Evolutionary conservation across 2,113 vertebrate genomes (phyloP).

Genomic region (Psettodes erumei): DNA sequence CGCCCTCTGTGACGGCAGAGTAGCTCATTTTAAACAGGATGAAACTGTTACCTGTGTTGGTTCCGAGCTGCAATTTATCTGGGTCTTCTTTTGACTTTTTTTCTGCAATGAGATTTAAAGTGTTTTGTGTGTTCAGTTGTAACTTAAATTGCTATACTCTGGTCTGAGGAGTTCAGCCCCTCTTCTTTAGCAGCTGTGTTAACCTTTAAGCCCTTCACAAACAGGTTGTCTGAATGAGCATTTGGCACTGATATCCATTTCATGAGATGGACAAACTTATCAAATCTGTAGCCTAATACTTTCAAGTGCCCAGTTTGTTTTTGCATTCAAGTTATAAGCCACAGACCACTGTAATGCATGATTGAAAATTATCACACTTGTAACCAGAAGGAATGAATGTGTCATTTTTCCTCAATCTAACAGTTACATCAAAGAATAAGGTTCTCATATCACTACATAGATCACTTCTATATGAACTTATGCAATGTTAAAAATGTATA

Average conservation of each 20-base stretch:
- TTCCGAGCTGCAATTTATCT: conserved; percentile 34
- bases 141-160: conserved; percentile 40
- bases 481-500: conserved; percentile 79
- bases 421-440: conserved; percentile 57
- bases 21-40: conserved; percentile 30
- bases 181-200: conserved; percentile 39
- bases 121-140: conserved; percentile 47
- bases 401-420: conserved; percentile 64
- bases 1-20: conserved; percentile 21
- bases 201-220: conserved; percentile 46
- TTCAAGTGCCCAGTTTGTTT: conserved; percentile 77
- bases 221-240: conserved; percentile 37
- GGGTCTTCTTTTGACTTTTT: conserved; percentile 31
- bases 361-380: conserved; percentile 65
- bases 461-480: conserved; percentile 78
- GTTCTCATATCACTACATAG: conserved; percentile 75
- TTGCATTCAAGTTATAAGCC: conserved; percentile 68
- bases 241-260: conserved; percentile 62
- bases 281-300: conserved; percentile 75
- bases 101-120: conserved; percentile 44
- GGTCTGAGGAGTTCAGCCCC: conserved; percentile 20
- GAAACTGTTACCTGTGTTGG: conserved; percentile 11
- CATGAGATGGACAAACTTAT: conserved; percentile 66
- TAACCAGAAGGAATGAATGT: conserved; percentile 69
- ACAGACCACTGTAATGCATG: conserved; percentile 79